Conservation (phyloP, 2,113 vertebrate species). For the Pedetes capensis region DNA sequence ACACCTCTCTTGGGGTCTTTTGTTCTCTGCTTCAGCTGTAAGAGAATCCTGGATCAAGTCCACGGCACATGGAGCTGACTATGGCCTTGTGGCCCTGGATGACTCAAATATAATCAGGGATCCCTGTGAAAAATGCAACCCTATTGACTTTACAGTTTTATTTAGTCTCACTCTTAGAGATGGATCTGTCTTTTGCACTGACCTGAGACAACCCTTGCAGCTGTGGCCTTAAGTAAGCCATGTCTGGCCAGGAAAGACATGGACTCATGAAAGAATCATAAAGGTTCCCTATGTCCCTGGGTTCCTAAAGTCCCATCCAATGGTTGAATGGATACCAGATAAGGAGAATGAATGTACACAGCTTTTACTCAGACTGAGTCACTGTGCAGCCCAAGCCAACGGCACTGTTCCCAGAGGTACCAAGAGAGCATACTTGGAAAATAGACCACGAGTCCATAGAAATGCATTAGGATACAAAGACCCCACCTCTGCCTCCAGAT, state of each 20-base stretch:
- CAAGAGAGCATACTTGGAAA: neutral
- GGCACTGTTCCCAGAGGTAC: neutral
- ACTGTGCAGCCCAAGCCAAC: neutral
- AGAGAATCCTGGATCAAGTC: neutral
- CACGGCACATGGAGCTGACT: neutral
- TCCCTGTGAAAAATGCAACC: constrained; percentile 54
- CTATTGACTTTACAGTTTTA: constrained; percentile 56
- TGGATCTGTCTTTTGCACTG: constrained; percentile 28
- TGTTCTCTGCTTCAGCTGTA: neutral
- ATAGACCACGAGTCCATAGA: neutral
- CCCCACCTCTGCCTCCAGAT: neutral
- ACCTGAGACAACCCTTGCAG: constrained; percentile 57
- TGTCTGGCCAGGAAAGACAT: constrained; percentile 34
- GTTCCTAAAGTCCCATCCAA: neutral
- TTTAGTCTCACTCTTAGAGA: constrained; percentile 50
- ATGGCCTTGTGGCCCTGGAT: neutral
- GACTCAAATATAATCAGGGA: constrained; percentile 33
- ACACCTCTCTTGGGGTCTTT: neutral
- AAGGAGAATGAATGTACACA: neutral
- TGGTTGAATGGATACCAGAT: neutral
- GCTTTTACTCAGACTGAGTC: neutral
- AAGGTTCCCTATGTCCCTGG: neutral
- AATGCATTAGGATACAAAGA: neutral
- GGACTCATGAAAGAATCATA: neutral
- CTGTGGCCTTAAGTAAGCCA: constrained; percentile 36